A percentile compares a stretch with the other conserved stretches of the same genome.
Conservation (phyloP, 2,113 vertebrate species). For the Lipophrys pholis region DNA sequence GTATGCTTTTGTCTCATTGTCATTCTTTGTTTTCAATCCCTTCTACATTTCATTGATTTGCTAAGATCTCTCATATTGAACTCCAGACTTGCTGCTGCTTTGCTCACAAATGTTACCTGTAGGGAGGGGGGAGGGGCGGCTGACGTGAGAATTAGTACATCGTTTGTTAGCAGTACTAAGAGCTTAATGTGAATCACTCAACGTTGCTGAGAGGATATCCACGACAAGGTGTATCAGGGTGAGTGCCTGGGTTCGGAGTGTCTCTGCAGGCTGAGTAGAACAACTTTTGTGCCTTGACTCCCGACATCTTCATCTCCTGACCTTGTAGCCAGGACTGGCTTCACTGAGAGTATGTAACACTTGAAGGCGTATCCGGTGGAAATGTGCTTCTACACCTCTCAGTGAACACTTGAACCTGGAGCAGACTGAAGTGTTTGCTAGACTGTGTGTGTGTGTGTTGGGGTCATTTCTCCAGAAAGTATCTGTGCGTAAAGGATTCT, state of each 20-base stretch:
- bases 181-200: not conserved
- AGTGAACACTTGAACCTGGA: slow-evolving; percentile 55
- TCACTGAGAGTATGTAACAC: slow-evolving; percentile 49
- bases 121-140: not conserved
- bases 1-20: slow-evolving; percentile 1
- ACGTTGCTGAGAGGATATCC: slow-evolving; percentile 56
- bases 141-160: slow-evolving; percentile 5
- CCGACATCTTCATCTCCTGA: slow-evolving; percentile 1
- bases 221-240: slow-evolving; percentile 59
- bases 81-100: not conserved
- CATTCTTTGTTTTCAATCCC: slow-evolving; percentile 22
- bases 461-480: not conserved
- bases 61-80: slow-evolving; percentile 17
- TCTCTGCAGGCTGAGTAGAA: slow-evolving; percentile 23
- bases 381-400: slow-evolving; percentile 32
- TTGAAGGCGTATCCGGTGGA: not conserved
- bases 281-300: slow-evolving; percentile 18
- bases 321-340: slow-evolving; percentile 32
- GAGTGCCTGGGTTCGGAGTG: slow-evolving; percentile 54
- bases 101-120: slow-evolving; percentile 12
- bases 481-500: not conserved
- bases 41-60: slow-evolving; percentile 2
- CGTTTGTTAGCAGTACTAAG: slow-evolving; percentile 14
- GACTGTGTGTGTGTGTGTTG: slow-evolving; percentile 26
- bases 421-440: slow-evolving; percentile 21